Conservation (phyloP, 2,797 vertebrate species). For the Mycteria americana region DNA sequence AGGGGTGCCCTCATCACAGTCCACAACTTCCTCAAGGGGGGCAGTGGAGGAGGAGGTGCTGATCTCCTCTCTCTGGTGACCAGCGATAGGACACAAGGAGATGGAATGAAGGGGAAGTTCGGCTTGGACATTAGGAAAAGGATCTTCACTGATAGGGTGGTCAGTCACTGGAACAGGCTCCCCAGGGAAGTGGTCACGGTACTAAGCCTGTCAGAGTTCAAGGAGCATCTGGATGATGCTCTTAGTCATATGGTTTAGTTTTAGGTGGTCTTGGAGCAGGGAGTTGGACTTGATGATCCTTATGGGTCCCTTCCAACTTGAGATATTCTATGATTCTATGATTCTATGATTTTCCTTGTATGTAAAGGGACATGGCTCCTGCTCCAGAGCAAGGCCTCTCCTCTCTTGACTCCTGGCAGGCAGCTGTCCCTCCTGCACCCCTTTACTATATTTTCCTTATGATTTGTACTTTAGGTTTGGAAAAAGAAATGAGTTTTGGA, state of each 20-base stretch:
- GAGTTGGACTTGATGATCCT: not conserved
- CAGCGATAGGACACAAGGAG: rapidly evolving
- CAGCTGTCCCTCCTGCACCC: not conserved
- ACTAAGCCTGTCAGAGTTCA: not conserved
- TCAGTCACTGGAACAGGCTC: not conserved
- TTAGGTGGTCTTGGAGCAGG: not conserved
- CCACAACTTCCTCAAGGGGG: not conserved
- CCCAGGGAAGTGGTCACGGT: not conserved
- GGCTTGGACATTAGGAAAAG: not conserved
- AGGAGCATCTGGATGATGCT: not conserved
- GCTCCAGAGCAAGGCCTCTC: not conserved
- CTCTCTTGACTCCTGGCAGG: not conserved
- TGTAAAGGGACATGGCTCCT: not conserved
- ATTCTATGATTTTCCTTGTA: not conserved
- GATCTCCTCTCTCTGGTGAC: not conserved
- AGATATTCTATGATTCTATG: not conserved
- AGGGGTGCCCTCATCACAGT: not conserved
- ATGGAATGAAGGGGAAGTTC: not conserved
- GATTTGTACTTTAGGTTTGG: not conserved
- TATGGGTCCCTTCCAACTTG: not conserved
- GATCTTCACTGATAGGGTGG: not conserved
- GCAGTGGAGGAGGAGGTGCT: not conserved
- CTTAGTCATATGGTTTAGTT: not conserved
- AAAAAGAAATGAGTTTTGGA: not conserved
- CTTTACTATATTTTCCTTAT: not conserved